Base-by-base conservation (phyloP, 1,140 invertebrate species). In the Meloidogyne floridensis region DNA sequence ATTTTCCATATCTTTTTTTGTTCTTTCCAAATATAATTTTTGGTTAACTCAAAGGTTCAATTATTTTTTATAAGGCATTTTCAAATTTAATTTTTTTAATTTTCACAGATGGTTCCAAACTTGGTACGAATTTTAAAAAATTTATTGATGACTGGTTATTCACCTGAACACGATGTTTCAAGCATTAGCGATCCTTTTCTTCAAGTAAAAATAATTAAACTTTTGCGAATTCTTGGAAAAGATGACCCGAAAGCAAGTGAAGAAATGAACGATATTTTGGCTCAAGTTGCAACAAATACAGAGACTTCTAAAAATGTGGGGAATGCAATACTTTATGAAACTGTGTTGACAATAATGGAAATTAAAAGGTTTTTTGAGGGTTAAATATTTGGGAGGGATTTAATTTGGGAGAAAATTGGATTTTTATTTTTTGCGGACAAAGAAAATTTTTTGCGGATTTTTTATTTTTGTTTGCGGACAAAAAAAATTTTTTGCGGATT, bases 181-280 rank as follows among this genome's bases (percentile, higher is more conserved):
- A 97, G 98, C 73, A 95, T 99, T 13, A 98, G 95, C 86, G 98
- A 99, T 92, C 98, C 98, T 74, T 99, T 99, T 91, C 92, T 99
- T 81, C 97, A 99, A 93, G 94, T 98, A 15, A 98, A 98, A 93
- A 98, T 99, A 86, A 92, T 99, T 77, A 93, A 95, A 83, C 92
- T 99, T 0, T 91, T 99, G 53, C 92, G 97, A 86, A 95, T 99
- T 89, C 92, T 99, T 75, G 98, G 98, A 32, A 94, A 94, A 86
- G 96, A 98, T 89, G 98, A 99, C 92, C 93, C 93, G 0, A 95
- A 98, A 87, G 94, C 96, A 1, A 98, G 97, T 20, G 98, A 99
- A 92, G 95, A 96, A 6, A 99, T 99, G 97, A 99, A 99, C 91
- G 98, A 99, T 91, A 98, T 99, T 85, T 92, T 99, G 82, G 97